Conservation (phyloP, 2,113 vertebrate species). For the Stictonetta naevosa region DNA sequence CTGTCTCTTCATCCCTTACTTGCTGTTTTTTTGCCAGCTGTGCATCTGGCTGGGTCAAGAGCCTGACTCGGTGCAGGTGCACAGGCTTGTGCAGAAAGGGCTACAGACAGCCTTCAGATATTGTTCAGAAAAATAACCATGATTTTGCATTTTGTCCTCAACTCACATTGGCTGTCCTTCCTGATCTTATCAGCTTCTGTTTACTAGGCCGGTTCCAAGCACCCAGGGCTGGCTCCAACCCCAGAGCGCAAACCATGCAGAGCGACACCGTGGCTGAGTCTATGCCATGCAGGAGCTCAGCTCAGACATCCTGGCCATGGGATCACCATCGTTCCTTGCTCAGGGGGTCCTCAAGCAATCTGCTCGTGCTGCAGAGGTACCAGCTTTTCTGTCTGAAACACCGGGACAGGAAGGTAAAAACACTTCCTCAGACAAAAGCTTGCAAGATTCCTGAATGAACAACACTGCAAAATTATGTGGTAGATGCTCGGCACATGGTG, state of each 20-base stretch:
- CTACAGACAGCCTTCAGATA: not conserved
- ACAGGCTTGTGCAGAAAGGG: rapidly evolving
- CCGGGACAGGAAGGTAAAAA: not conserved
- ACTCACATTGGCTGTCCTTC: not conserved
- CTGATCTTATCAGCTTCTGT: not conserved
- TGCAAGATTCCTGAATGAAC: not conserved
- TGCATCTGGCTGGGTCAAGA: not conserved
- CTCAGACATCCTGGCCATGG: rapidly evolving
- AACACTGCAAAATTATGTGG: not conserved
- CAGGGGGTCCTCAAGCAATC: not conserved
- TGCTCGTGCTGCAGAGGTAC: not conserved
- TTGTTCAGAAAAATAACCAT: not conserved
- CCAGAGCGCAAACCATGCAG: rapidly evolving
- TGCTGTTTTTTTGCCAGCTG: not conserved
- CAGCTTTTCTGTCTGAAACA: not conserved
- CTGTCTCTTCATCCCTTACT: rapidly evolving
- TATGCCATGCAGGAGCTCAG: not conserved
- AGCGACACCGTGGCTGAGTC: not conserved
- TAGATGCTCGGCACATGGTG: not conserved
- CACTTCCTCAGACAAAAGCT: not conserved
- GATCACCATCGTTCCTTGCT: not conserved
- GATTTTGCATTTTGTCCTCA: not conserved
- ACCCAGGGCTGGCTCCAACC: not conserved
- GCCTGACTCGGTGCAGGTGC: no score
- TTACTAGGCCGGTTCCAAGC: not conserved